Evolutionary conservation across 1,140 invertebrate species (phyloP), one percentile per base, ranked within the genome.

Genomic region (Triops cancriformis): DNA sequence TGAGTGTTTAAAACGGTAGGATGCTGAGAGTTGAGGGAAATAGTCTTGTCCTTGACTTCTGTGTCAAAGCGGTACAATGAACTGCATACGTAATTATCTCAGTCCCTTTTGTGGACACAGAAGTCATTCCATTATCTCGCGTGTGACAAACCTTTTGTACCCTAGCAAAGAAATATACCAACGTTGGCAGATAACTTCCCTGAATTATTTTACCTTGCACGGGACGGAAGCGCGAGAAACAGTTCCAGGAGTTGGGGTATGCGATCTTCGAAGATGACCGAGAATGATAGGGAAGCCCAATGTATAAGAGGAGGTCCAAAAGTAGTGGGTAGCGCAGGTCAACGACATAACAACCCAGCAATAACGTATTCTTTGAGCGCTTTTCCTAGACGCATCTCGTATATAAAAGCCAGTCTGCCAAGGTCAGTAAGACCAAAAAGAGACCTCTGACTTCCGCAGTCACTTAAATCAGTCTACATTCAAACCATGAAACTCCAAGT

Each of bases 1-100:
- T n/a, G 23, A 14, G 51, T 64, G 2, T 23, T 64, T 64, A 5
- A 64, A 64, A 23, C 14, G 51, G 23, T 23, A 64, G 51, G 51
- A 64, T 64, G 51, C 51, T 64, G 51, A 14, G 51, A 23, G 5
- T 18, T 64, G 14, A 64, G 51, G 51, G 23, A 64, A 64, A 64
- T 64, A 64, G n/a, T 64, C 18, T 64, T 64, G 51, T 64, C 51
- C 51, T 64, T 64, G 51, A 64, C 51, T 64, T 64, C 31, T 64
- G 14, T 18, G 23, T 9, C 5, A 64, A 11, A 64, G n/a, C 51
- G 51, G 51, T 64, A 64, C 14, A 64, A 1, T 64, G 51, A 64
- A 64, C 51, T 64, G 51, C 51, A 64, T 64, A 23, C 51, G 51
- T 64, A 64, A 64, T 64, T 64, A 64, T 9, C 0, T 23, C 51